Evolutionary conservation across 2,113 vertebrate species (phyloP).

Genomic region (Pygoscelis antarcticus): DNA sequence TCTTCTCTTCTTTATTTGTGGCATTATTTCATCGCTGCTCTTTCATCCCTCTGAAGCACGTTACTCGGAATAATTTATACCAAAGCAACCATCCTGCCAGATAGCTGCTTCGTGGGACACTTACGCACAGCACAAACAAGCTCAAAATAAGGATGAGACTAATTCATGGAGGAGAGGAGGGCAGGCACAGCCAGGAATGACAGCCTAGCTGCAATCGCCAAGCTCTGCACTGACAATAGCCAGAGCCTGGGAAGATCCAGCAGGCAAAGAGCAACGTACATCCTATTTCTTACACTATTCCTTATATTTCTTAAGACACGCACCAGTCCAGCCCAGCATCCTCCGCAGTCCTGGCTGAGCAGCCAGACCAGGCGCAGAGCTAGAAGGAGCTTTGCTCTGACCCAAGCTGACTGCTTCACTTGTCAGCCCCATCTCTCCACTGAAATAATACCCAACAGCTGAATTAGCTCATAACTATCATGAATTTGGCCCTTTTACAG

Average conservation of each 20-base stretch:
- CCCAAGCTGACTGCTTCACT: neutral
- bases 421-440: neutral
- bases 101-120: neutral
- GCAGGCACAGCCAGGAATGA: neutral
- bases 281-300: neutral
- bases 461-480: neutral
- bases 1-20: neutral
- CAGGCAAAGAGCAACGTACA: neutral
- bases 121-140: rapidly evolving
- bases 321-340: neutral
- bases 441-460: neutral
- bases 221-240: rapidly evolving
- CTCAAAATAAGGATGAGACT: neutral
- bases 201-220: neutral
- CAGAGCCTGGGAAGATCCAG: neutral
- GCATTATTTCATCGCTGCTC: neutral
- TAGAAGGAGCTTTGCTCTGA: neutral
- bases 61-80: neutral
- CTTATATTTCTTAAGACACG: rapidly evolving
- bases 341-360: neutral
- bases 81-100: neutral
- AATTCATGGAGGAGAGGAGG: neutral
- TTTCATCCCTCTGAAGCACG: neutral
- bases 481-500: neutral
- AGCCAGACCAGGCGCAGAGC: neutral